Conservation (phyloP, 1,140 invertebrate genomes). For the Campoletis sonorensis region DNA sequence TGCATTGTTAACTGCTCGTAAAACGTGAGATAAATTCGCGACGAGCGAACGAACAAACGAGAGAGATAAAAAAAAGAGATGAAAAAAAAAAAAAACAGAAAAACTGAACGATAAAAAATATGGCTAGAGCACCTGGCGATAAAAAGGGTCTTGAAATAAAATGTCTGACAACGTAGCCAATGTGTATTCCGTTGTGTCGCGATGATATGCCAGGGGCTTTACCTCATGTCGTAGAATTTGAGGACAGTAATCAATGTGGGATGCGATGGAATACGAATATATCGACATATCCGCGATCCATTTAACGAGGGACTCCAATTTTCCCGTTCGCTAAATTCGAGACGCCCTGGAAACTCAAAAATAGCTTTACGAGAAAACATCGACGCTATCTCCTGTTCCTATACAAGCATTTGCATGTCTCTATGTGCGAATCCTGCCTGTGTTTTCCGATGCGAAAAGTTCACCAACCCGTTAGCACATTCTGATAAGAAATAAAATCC, state of each 20-base stretch:
- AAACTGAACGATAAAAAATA: neutral
- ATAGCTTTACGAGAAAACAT: conserved; percentile 17
- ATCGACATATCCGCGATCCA: neutral
- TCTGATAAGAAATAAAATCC: too few relatives aligned
- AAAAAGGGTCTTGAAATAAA: neutral
- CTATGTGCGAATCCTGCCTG: neutral
- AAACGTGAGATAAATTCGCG: neutral
- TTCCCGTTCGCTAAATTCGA: conserved; percentile 27
- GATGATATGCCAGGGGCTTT: neutral
- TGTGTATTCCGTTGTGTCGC: neutral
- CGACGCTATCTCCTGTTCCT: neutral
- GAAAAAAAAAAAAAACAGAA: neutral
- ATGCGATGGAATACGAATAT: neutral
- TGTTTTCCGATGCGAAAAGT: too few relatives aligned
- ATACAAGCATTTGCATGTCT: neutral
- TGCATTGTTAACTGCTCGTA: neutral
- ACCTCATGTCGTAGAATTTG: neutral
- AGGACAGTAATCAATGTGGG: conserved; percentile 1
- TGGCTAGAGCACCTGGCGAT: neutral
- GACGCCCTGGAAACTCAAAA: conserved; percentile 31
- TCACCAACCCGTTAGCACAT: too few relatives aligned
- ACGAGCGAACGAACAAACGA: neutral
- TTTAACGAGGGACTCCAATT: neutral
- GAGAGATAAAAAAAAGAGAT: neutral
- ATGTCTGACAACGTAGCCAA: neutral